Evolutionary conservation across 2,797 vertebrate species (phyloP).

Genomic region (Remorina albescens): DNA sequence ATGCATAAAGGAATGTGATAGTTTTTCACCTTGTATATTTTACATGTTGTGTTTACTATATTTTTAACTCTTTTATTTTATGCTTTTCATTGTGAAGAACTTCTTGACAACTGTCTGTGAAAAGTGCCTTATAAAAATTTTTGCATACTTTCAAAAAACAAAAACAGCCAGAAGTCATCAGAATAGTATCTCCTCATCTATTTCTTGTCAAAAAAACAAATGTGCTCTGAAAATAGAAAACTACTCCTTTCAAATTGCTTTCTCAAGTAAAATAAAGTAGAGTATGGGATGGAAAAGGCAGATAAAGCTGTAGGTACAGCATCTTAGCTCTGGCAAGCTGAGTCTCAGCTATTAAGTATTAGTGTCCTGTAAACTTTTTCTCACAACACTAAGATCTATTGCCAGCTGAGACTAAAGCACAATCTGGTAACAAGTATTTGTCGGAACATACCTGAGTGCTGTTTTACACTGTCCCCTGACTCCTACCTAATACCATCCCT

Average conservation of each 20-base stretch:
- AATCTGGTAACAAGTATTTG: conserved; percentile 16
- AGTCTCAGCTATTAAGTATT: no score
- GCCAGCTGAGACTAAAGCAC: conserved; percentile 27
- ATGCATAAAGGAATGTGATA: no score
- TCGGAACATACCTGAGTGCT: conserved; percentile 1
- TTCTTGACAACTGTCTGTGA: no score
- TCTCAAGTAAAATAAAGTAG: background rate
- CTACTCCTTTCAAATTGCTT: background rate
- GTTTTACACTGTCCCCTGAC: background rate
- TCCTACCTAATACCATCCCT: background rate
- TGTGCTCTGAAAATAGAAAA: background rate
- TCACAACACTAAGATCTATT: no score
- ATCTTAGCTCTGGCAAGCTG: background rate
- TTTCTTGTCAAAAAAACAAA: background rate
- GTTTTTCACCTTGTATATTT: no score
- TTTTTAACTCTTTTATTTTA: no score
- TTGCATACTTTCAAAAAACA: no score
- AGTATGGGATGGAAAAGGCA: background rate
- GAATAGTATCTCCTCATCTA: background rate
- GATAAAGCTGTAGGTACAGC: background rate
- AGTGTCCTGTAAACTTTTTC: no score
- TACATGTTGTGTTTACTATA: no score
- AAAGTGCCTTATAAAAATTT: no score
- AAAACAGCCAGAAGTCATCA: background rate
- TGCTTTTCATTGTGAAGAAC: no score